Evolutionary conservation across 2,113 vertebrate genomes (phyloP), one percentile per base, ranked within the genome.

Genomic region (Ardeotis arabs): DNA sequence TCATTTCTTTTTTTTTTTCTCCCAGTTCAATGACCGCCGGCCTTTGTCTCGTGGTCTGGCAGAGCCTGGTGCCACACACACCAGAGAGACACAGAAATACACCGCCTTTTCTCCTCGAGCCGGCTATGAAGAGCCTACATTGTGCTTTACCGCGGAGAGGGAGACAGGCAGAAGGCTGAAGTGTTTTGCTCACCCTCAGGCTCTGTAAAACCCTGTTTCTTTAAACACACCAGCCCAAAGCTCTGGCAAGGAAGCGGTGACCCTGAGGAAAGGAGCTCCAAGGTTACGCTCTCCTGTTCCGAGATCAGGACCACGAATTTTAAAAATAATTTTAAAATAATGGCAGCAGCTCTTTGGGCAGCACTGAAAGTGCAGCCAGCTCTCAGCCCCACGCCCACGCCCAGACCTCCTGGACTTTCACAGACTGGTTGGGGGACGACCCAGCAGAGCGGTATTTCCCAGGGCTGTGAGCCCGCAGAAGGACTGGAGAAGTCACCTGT

Each of bases 61-160:
- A 90, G 83, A 95, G 91, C 89, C 83, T 96, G 89, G 93, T 6
- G 53, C 95, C 86, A 73, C 35, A 45, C 59, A 85, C 63, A 55
- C 33, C 70, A 37, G 9, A 33, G 56, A 76, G n/a, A 88, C 91
- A 93, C 90, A 93, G 69, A 58, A 87, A 68, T 22, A 87, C 44
- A 55, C 31, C 75, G 74, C 35, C 39, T 80, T 83, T 92, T 95
- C 79, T 93, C 72, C 75, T 62, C 0, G 7, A 50, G 67, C 31
- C 53, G 64, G 72, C 49, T 29, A 47, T 90, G 86, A 93, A 91
- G 66, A 90, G 75, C 67, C 63, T 62, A 52, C 70, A 82, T 85
- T 85, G 79, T 92, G 44, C 49, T 87, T 55, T 37, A 58, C 44
- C 49, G 50, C 37, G 37, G 24, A 76, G 66, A 75, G n/a, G 25